phyloP scores from a whole-genome alignment of 1,140 invertebrate species.

The Maconellicoccus hirsutus region DNA sequence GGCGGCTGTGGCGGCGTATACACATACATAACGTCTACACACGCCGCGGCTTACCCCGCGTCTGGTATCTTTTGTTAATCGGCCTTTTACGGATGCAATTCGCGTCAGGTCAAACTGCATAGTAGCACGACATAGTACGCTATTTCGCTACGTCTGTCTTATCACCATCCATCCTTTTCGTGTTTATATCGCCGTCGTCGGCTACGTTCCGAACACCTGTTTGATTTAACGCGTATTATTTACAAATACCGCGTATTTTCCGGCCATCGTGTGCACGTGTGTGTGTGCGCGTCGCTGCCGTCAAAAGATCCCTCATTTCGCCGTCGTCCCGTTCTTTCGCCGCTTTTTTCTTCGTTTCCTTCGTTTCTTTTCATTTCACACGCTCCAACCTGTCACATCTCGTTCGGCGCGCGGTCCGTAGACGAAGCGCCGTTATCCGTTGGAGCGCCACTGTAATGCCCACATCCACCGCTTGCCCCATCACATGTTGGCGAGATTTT shows the following conservation, averaged over 20 bases:
- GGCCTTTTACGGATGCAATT: not conserved
- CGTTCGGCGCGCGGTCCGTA: no score
- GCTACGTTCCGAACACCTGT: not conserved
- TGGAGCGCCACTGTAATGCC: no score
- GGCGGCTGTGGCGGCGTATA: no score
- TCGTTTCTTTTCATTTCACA: no score
- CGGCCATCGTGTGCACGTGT: not conserved
- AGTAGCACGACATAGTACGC: not conserved
- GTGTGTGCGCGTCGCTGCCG: constrained; percentile 3
- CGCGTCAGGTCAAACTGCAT: constrained; percentile 6
- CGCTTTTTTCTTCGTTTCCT: no score
- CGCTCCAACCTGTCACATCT: no score
- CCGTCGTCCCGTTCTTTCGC: not conserved
- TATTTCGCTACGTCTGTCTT: not conserved
- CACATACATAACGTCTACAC: no score
- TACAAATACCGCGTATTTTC: not conserved
- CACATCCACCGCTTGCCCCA: no score
- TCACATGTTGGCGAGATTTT: no score
- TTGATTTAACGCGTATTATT: not conserved
- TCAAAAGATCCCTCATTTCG: no score
- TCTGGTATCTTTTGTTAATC: not conserved
- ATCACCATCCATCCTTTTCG: not conserved
- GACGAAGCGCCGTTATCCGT: no score
- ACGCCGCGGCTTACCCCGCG: no score
- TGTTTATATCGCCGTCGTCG: not conserved